Evolutionary conservation across 2,113 vertebrate species (phyloP).

Genomic region (Vicugna pacos): DNA sequence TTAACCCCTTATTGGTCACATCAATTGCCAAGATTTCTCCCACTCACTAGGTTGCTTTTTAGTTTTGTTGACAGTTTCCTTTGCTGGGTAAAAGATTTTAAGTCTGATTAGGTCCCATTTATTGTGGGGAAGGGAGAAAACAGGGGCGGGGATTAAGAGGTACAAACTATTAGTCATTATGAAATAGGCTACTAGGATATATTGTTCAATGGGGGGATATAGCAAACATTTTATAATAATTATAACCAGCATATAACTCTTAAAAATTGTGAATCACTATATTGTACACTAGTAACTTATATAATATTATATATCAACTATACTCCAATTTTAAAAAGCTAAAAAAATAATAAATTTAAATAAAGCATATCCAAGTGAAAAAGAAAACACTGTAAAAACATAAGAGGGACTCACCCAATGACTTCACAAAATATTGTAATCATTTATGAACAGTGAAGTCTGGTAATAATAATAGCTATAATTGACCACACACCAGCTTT

Average conservation of each 20-base stretch:
- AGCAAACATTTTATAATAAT: background rate
- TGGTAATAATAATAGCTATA: background rate
- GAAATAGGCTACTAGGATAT: background rate
- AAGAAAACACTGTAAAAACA: background rate
- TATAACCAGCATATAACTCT: background rate
- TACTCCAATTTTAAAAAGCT: background rate
- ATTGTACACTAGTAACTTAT: background rate
- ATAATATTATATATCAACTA: background rate
- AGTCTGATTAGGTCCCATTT: background rate
- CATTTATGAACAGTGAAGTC: background rate
- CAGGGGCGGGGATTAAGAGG: background rate
- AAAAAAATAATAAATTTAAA: background rate
- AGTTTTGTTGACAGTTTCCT: background rate
- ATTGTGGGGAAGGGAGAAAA: background rate
- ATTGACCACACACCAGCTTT: background rate
- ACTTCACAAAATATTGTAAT: slow-evolving; percentile 12
- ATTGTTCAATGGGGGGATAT: too few relatives aligned
- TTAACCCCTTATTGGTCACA: background rate
- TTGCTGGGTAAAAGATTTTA: background rate
- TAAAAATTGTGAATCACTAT: background rate
- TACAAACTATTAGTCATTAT: background rate
- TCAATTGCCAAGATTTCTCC: background rate
- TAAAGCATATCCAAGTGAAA: background rate
- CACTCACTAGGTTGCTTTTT: background rate
- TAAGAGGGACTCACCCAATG: background rate